Percentiles rank a stretch among this genome's conserved stretches.
Conservation (phyloP, 2,797 vertebrate species). For the Poeciliopsis turneri region DNA sequence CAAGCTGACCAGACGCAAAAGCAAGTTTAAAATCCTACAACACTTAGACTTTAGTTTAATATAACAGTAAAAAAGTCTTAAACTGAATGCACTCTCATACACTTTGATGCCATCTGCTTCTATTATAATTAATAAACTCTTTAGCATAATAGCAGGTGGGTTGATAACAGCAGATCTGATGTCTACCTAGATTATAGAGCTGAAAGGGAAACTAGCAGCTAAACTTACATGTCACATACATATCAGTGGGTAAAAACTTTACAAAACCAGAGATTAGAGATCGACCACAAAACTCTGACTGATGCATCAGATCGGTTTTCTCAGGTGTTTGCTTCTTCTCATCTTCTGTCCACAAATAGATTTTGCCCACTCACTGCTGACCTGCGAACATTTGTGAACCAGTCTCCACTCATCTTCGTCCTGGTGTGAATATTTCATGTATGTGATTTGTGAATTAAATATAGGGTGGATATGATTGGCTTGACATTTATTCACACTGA, state of each 20-base stretch:
- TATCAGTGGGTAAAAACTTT: not conserved
- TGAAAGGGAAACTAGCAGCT: not conserved
- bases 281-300: not conserved
- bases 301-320: not conserved
- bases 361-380: slow-evolving; percentile 27
- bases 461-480: slow-evolving; percentile 60
- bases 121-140: not conserved
- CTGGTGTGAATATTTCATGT: slow-evolving; percentile 74
- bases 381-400: slow-evolving; percentile 14
- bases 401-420: slow-evolving; percentile 23
- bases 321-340: not conserved
- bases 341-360: slow-evolving; percentile 6
- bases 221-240: not conserved
- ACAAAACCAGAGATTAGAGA: too few relatives aligned
- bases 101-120: not conserved
- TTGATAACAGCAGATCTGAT: not conserved
- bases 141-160: not conserved
- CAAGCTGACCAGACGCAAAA: not conserved
- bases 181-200: not conserved
- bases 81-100: not conserved
- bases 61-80: not conserved
- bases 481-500: slow-evolving; percentile 64
- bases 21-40: not conserved
- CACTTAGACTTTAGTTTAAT: not conserved
- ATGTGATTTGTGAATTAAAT: slow-evolving; percentile 77